Base-by-base conservation (phyloP, 2,888 invertebrate species). In the Carpatolechia fugitivella region DNA sequence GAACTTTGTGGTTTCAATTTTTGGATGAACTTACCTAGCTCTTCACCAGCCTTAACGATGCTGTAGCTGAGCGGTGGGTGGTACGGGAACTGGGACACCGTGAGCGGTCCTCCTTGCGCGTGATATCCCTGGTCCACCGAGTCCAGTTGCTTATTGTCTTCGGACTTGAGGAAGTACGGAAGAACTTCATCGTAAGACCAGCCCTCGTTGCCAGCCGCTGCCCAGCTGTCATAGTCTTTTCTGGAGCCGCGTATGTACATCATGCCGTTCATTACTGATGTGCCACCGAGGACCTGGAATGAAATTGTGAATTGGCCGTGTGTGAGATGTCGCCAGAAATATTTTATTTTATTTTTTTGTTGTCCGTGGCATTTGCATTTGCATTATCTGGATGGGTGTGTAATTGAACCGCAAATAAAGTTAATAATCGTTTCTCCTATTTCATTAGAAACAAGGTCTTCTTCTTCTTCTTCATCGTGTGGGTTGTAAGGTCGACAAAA, bases 241-340 rank as follows among this genome's bases (percentile, higher is more conserved):
- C 94, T 92, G 56, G 97, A 94, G 0, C 98, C 98, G 24, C 98
- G 92, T 63, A 98, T 96, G 82, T 98, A 98, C 93, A 96, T 97
- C 98, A 98, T 98, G 18, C 98, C 98, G 81, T 98, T 98, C 90
- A 98, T 93, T 0, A 97, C 96, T 13, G 97, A 97, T 0, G 97
- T 97, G 0, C 98, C 98, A 5, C 98, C 98, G 8, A 97, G 83
- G 0, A 96, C 96, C 95, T 95, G 75, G 10, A 59, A 47, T 20
- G 24, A 29, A 11, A 6, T 1, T n/a, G n/a, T 2, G 10, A n/a
- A 24, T 6, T 24, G 6, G 3, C 24, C 3, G 24, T 24, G 3
- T 24, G 6, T 24, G 24, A 4, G 3, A 6, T 24, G 6, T 6
- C 24, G n/a, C n/a, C n/a, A n/a, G n/a, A n/a, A n/a, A n/a, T n/a